Evolutionary conservation across 2,113 vertebrate species (phyloP), one percentile per base, ranked within the genome.

Genomic region (Alectura lathami): DNA sequence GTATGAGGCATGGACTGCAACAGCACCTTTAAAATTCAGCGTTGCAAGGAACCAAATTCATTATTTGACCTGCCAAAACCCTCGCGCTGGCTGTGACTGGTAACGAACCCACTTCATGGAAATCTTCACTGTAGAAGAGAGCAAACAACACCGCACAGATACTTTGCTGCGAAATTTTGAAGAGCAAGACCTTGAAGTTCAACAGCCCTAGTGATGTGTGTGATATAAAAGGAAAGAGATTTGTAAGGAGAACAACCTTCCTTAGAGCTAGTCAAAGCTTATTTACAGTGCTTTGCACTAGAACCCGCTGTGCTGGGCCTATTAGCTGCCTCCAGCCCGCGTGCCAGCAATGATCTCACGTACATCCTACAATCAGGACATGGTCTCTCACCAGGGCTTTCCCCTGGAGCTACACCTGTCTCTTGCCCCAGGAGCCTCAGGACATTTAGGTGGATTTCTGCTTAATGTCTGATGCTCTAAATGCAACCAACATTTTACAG

Each of bases 281-380:
- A 36, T 53, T 59, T 30, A 32, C 22, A 8, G 13, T 2, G 29
- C 10, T 64, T 29, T 24, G 22, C n/a, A 14, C 45, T 13, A 18
- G 23, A 51, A 20, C 11, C 53, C 42, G 24, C 29, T 47, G 60
- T 23, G 10, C 9, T 42, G 17, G 40, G 20, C 1, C 0, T 13
- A 21, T 2, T n/a, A 17, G 47, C 22, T 2, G 26, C 47, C 53
- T 54, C 36, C 42, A 76, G 12, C 32, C 17, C 42, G 21, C 17
- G 24, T 30, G 16, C 45, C 70, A 30, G 24, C 50, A 32, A 66
- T 40, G n/a, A 47, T 13, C 30, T 50, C 48, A 11, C 3, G 3
- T 1, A 9, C 6, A 30, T 21, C 29, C 42, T 22, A 27, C 32
- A 11, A 42, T 0, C 8, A 4, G 54, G 43, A 17, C 23, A 21